Conservation (phyloP, 2,797 vertebrate genomes). For the Lacerta bilineata region DNA sequence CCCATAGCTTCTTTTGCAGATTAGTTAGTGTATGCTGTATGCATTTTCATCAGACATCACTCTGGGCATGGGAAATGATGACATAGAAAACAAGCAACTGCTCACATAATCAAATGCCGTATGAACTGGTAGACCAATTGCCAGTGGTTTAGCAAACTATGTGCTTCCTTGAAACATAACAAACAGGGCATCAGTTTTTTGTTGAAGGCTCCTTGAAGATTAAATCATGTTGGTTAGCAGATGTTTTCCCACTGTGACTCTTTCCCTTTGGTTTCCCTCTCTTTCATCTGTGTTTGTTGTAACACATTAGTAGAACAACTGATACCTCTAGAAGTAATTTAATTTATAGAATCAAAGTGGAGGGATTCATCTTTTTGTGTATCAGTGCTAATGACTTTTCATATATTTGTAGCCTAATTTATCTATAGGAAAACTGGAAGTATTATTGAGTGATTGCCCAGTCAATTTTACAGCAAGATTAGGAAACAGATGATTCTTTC, state of each 20-base stretch:
- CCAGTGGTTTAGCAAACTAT: not conserved
- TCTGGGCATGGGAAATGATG: not conserved
- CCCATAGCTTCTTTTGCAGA: not conserved
- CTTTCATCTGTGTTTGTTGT: not conserved
- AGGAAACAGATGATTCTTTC: not conserved
- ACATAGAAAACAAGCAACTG: not conserved
- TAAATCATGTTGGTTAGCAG: not conserved
- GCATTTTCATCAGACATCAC: not conserved
- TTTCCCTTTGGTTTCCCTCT: not conserved
- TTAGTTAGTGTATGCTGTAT: not conserved
- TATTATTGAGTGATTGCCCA: not conserved
- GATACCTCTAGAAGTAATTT: constrained; percentile 18
- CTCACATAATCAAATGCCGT: too few relatives aligned
- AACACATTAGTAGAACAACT: constrained; percentile 4
- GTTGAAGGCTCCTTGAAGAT: not conserved
- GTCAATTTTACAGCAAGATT: constrained; percentile 25
- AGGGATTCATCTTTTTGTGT: not conserved
- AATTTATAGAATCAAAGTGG: not conserved
- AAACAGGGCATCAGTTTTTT: not conserved
- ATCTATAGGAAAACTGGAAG: constrained; percentile 18
- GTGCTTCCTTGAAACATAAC: not conserved
- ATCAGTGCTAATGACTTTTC: constrained; percentile 30
- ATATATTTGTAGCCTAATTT: constrained; percentile 19
- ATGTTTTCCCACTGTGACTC: not conserved
- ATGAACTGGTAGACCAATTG: not conserved